Conservation (phyloP, 2,888 invertebrate species). For the Busseola fusca region DNA sequence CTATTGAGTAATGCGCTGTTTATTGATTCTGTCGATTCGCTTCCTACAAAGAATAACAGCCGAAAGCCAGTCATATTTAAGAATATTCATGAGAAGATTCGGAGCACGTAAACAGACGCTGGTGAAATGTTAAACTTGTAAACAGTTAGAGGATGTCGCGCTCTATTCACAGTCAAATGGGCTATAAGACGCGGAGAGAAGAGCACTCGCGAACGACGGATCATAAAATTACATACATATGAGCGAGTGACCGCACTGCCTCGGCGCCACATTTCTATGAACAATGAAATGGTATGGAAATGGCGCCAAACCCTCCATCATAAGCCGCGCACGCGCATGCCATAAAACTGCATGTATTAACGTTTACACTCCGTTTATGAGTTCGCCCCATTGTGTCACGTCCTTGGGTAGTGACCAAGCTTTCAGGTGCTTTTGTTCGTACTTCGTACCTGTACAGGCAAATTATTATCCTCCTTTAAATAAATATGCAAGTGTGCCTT, state of each 20-base stretch:
- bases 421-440: conserved; percentile 48
- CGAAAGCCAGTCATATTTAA: conserved; percentile 64
- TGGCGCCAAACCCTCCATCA: conserved; percentile 84
- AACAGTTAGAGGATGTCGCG: conserved; percentile 71
- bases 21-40: conserved; percentile 77
- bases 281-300: conserved; percentile 85
- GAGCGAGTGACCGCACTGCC: conserved; percentile 79
- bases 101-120: conserved; percentile 72
- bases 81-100: conserved; percentile 66
- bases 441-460: conserved; percentile 14
- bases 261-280: conserved; percentile 86
- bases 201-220: conserved; percentile 76
- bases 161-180: conserved; percentile 75
- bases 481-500: conserved; percentile 36
- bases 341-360: conserved; percentile 75
- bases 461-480: conserved; percentile 26
- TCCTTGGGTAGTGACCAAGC: conserved; percentile 71
- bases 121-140: conserved; percentile 81
- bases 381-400: conserved; percentile 70
- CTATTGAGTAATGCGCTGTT: conserved; percentile 75
- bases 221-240: conserved; percentile 84
- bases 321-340: conserved; percentile 78
- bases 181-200: conserved; percentile 77
- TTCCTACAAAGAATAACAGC: conserved; percentile 67
- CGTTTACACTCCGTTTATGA: conserved; percentile 71